A percentile compares a stretch with the other conserved stretches of the same genome.
Evolutionary conservation across 2,113 vertebrate genomes (phyloP).

Genomic region (Dasypus novemcinctus): DNA sequence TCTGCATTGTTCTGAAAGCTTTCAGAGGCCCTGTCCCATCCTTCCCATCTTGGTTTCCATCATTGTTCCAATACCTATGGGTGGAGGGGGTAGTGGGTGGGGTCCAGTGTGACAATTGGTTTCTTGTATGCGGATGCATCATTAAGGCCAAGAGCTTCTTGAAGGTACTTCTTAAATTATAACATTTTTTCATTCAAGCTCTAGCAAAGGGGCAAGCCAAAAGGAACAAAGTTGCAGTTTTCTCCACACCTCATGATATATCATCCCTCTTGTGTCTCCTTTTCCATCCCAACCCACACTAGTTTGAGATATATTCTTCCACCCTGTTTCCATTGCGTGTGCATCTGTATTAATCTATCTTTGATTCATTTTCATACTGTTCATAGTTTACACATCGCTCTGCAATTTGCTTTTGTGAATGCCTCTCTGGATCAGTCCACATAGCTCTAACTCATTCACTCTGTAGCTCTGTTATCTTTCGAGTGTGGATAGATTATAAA

Average conservation of each 20-base stretch:
- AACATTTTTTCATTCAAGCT: neutral
- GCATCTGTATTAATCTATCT: neutral
- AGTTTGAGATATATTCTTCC: neutral
- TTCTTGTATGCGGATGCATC: neutral
- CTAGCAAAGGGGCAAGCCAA: neutral
- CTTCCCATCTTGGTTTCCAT: neutral
- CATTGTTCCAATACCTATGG: accelerated
- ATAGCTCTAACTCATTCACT: neutral
- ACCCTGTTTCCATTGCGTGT: neutral
- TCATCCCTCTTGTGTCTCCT: neutral
- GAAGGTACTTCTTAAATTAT: neutral
- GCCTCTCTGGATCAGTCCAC: neutral
- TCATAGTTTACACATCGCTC: neutral
- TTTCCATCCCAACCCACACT: accelerated
- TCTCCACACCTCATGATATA: neutral
- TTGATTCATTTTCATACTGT: neutral
- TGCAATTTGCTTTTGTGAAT: neutral
- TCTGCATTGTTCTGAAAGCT: neutral
- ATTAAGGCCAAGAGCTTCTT: neutral
- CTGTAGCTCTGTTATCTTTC: neutral
- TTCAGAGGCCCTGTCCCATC: neutral
- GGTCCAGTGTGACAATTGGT: accelerated
- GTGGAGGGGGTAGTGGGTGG: accelerated
- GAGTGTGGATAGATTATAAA: neutral
- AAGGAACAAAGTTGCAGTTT: neutral